Percentiles rank a stretch among this genome's conserved stretches.
Conservation (phyloP, 2,888 invertebrate species). For the Cerastis rubricosa region DNA sequence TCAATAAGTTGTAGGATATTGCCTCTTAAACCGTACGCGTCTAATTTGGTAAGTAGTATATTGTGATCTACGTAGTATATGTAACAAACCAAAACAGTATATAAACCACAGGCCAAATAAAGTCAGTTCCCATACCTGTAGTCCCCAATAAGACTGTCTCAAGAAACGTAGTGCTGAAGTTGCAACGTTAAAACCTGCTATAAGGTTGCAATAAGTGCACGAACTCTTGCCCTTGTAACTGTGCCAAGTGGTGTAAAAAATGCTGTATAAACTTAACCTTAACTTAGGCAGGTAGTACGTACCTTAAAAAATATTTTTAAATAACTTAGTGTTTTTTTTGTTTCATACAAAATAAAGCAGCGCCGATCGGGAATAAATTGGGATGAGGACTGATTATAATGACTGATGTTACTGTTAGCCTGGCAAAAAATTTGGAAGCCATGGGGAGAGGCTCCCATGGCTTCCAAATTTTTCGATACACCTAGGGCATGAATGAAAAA, state of each 20-base stretch:
- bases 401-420: neutral
- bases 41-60: no score
- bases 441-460: no score
- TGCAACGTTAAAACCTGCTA: slow-evolving; percentile 76
- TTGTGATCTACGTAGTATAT: no score
- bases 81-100: neutral
- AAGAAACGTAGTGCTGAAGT: slow-evolving; percentile 75
- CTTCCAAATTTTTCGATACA: neutral
- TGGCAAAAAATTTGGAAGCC: neutral
- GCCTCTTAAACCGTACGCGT: no score
- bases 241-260: slow-evolving; percentile 59
- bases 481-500: neutral
- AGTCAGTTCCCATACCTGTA: slow-evolving; percentile 45
- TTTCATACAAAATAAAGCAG: no score
- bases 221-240: slow-evolving; percentile 62
- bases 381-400: neutral
- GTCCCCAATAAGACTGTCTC: slow-evolving; percentile 77
- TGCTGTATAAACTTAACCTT: neutral
- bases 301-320: no score
- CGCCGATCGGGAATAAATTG: neutral
- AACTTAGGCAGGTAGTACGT: neutral
- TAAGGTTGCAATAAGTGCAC: slow-evolving; percentile 79
- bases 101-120: slow-evolving; percentile 25
- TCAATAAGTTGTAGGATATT: no score
- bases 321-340: no score